A percentile compares a stretch with the other conserved stretches of the same genome.
Conservation (phyloP, 1,140 invertebrate species). For the Danaus melanippus region DNA sequence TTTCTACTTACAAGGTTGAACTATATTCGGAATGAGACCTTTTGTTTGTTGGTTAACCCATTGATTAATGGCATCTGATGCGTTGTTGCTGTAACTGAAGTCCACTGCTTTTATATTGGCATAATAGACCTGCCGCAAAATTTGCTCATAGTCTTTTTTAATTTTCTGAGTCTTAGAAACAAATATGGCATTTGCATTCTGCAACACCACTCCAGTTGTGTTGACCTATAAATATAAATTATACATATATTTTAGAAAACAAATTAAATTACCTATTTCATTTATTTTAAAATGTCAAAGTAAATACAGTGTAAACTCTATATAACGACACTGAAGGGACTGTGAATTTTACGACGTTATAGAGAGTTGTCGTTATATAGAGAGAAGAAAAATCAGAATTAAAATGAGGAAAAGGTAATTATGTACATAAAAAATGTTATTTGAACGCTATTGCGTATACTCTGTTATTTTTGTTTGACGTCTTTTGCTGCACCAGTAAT, state of each 20-base stretch:
- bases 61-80: slow-evolving; percentile 72
- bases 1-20: slow-evolving; percentile 48
- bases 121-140: slow-evolving; percentile 55
- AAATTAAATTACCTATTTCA: neutral
- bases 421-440: too few relatives aligned
- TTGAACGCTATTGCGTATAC: too few relatives aligned
- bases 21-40: slow-evolving; percentile 73
- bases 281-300: too few relatives aligned
- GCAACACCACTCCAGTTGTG: slow-evolving; percentile 50
- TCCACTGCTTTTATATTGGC: slow-evolving; percentile 59
- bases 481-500: too few relatives aligned
- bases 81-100: slow-evolving; percentile 58
- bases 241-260: slow-evolving; percentile 2
- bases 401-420: too few relatives aligned
- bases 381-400: too few relatives aligned
- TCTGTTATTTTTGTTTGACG: too few relatives aligned
- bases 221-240: slow-evolving; percentile 36
- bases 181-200: slow-evolving; percentile 73
- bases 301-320: too few relatives aligned
- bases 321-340: too few relatives aligned
- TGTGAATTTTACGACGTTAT: too few relatives aligned
- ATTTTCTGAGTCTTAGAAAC: slow-evolving; percentile 57
- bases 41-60: slow-evolving; percentile 76
- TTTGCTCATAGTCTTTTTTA: slow-evolving; percentile 52
- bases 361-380: too few relatives aligned